Evolutionary conservation across 2,113 vertebrate genomes (phyloP), one percentile per base, ranked within the genome.

Genomic region (Todiramphus saurophagus): DNA sequence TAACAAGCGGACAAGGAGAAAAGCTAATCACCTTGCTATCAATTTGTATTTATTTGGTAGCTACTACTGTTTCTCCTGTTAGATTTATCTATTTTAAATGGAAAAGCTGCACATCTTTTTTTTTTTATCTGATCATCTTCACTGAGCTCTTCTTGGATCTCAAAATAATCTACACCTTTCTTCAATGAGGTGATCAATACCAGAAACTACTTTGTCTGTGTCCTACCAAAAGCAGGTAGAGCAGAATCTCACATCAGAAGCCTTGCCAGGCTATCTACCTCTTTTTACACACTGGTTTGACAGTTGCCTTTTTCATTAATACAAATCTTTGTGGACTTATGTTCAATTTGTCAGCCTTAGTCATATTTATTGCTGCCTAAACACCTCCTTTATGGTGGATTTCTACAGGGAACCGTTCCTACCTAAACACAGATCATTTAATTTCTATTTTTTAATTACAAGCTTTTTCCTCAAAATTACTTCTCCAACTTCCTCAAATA

Each of bases 381-480:
- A 51, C 31, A 25, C 11, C 16, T 58, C n/a, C 18, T 27, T 82
- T 9, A 2, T 31, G 20, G 20, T 28, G 41, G 16, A 53, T 77
- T 87, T 91, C 24, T 33, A 51, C 31, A 62, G 62, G 25, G 8
- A 84, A 53, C 8, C 10, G 4, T 51, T 89, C 72, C 51, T 16
- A 72, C 13, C 19, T 46, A 77, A 78, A 68, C 0, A 1, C 1
- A 3, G 37, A 11, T 35, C 23, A 24, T 50, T 50, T 12, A 50
- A 24, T 24, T 50, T 68, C 23, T 59, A 19, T 0, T 1, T 21
- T 56, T 31, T 64, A 31, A 24, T 51, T 43, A 44, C 9, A 4
- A 37, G 7, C 33, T 10, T n/a, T 48, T 0, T 2, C 3, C 14
- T 7, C 7, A 10, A 1, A 80, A 44, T 18, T 43, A 31, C 20